phyloP scores from a whole-genome alignment of 53 echinoderm and acorn worm genomes.

The Glandiceps talaboti region DNA sequence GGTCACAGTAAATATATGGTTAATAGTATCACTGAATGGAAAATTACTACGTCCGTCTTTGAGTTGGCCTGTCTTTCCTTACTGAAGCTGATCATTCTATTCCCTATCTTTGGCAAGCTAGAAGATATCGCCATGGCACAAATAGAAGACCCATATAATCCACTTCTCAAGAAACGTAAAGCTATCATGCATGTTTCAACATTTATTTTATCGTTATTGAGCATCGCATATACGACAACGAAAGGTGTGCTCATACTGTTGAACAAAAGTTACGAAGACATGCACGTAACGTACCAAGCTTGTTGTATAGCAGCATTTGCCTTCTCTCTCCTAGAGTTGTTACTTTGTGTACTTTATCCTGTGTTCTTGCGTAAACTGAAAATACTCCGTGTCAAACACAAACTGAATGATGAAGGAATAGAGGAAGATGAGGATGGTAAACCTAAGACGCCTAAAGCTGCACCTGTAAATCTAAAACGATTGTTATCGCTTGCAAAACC shows the following conservation, averaged over 20 bases:
- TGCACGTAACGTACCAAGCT: constrained; percentile 74
- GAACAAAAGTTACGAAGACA: constrained; percentile 26
- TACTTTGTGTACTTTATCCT: constrained; percentile 32
- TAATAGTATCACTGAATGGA: constrained; percentile 54
- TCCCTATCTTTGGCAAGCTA: constrained; percentile 67
- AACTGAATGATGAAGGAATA: constrained; percentile 33
- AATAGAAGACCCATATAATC: constrained; percentile 50
- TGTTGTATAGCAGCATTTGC: constrained; percentile 54
- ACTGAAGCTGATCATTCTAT: constrained; percentile 54
- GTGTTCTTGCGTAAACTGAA: constrained; percentile 45
- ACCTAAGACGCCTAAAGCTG: constrained; percentile 24
- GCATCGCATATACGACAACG: constrained; percentile 46
- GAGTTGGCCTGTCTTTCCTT: constrained; percentile 69
- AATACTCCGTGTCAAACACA: constrained; percentile 53
- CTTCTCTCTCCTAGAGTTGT: constrained; percentile 60
- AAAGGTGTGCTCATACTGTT: constrained; percentile 77
- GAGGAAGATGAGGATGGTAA: constrained; percentile 27
- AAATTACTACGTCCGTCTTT: constrained; percentile 56
- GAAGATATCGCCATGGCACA: constrained; percentile 63
- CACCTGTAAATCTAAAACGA: constrained; percentile 39
- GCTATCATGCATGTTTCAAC: constrained; percentile 30
- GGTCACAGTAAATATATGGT: constrained; percentile 78
- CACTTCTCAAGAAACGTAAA: constrained; percentile 28
- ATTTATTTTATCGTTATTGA: constrained; percentile 31
- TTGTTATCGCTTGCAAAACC: constrained; percentile 58